Conservation (phyloP, 2,797 vertebrate species). For the Linurgus olivaceus region DNA sequence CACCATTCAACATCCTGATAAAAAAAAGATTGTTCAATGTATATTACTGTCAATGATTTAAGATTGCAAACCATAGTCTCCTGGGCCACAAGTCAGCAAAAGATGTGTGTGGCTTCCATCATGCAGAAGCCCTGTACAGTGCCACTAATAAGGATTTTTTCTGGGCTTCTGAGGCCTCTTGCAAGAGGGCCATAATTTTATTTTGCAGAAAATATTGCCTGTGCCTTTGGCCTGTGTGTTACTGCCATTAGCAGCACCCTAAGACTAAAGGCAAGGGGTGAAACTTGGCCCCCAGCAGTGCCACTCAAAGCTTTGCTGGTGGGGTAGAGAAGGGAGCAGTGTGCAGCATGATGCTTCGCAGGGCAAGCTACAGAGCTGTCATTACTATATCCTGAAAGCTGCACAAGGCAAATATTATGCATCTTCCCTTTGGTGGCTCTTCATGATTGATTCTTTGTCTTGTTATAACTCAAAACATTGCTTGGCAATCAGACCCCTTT, state of each 20-base stretch:
- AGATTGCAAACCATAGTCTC: conserved; percentile 41
- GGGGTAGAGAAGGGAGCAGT: rapidly evolving
- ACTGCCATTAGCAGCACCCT: neutral
- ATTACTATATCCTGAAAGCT: neutral
- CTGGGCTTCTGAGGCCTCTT: neutral
- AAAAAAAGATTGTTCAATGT: conserved; percentile 28
- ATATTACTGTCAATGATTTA: conserved; percentile 26
- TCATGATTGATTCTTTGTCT: neutral
- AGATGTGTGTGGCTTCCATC: conserved; percentile 1
- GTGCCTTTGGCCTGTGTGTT: neutral
- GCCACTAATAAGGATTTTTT: neutral
- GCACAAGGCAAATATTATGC: neutral
- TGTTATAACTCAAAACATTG: neutral
- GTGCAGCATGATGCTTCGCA: neutral
- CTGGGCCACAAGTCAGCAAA: conserved; percentile 15
- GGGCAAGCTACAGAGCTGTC: neutral
- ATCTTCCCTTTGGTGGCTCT: neutral
- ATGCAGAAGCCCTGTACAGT: neutral
- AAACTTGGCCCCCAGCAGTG: neutral
- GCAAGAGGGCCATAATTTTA: neutral
- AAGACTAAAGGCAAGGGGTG: neutral
- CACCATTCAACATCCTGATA: conserved; percentile 32
- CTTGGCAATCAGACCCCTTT: neutral
- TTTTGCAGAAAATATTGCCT: neutral
- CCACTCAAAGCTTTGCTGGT: neutral